Evolutionary conservation across 2,113 vertebrate species (phyloP).

Genomic region (Australoheros scitulus): DNA sequence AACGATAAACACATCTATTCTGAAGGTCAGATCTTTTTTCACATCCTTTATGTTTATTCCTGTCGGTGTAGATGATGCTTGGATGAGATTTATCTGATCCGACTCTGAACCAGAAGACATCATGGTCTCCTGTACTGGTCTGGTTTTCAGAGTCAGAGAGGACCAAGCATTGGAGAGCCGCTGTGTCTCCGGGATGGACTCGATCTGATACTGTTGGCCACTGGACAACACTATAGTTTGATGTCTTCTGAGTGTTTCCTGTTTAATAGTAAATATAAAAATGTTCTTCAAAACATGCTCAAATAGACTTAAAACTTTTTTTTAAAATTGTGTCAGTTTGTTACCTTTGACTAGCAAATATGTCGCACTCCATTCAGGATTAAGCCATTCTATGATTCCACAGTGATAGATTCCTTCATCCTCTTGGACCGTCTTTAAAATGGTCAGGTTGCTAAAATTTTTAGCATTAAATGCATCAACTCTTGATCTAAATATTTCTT

Average conservation of each 20-base stretch:
- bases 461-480: rapidly evolving
- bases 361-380: not conserved
- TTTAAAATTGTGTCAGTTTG: not conserved
- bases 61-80: slow-evolving; percentile 18
- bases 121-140: slow-evolving; percentile 7
- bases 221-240: slow-evolving; percentile 28
- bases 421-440: not conserved
- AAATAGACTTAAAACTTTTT: rapidly evolving
- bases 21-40: not conserved
- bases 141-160: not conserved
- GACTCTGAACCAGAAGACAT: slow-evolving; percentile 48
- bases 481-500: too few species aligned
- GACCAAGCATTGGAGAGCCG: slow-evolving; percentile 47
- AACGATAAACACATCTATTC: slow-evolving; percentile 8
- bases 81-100: not conserved
- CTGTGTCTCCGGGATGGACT: slow-evolving; percentile 11
- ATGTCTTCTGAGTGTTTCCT: slow-evolving; percentile 13
- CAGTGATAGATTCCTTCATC: slow-evolving; percentile 23
- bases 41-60: slow-evolving; percentile 5
- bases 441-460: not conserved
- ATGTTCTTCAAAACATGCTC: not conserved
- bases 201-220: not conserved
- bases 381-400: not conserved
- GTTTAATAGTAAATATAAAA: too few species aligned
- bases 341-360: slow-evolving; percentile 43